Base-by-base conservation (phyloP, 1,140 invertebrate species). In the Drosophila ercepeae region DNA sequence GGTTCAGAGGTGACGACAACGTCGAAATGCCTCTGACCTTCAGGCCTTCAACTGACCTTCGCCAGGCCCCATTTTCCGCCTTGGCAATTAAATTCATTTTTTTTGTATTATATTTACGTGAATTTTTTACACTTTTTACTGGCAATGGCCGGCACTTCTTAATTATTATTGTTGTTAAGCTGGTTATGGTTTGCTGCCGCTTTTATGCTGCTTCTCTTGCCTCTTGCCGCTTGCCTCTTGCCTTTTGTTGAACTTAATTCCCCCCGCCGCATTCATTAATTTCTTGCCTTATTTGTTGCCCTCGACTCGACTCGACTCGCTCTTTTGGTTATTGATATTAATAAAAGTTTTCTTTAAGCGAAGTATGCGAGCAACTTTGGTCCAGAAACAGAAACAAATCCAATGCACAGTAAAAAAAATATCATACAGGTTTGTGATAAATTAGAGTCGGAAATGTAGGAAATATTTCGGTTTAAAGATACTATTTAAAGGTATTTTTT, bases 1-100 rank as follows among this genome's bases (percentile, higher is more conserved):
- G 81, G 79, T 84, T 86, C 81, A 84, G 65, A 86, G 79, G 81
- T 86, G 81, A 84, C 65, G 79, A 84, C 75, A 84, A 76, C 71
- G 60, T 76, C 67, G 60, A 84, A 84, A 76, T 84, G 81, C 76
- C 45, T 82, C 51, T 83, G 78, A 83, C 78, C 78, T 82, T 82
- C 78, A 69, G 64, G 61, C 68, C 64, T 52, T 71, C 55, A 23
- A 48, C 51, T 69, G 79, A 84, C 79, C 79, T 84, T 84, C 79
- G 48, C 21, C 39, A 34, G 39, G 42, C 41, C 25, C 19, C 39
- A 53, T 67, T 67, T 45, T 34, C 61, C 61, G 48, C 46, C 64
- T 45, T 53, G 64, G 60, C 64, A 68, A 68, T 68, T 68, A 68
- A 53, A 68, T 67, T 51, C 45, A 34, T 61, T 39, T 29, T 39